Percentiles rank a stretch among this genome's conserved stretches.
These are phyloP conservation scores for Acanthurus tractus DNA, from an alignment of 2,797 vertebrate genomes.

Conservation along the genomic window DNA sequence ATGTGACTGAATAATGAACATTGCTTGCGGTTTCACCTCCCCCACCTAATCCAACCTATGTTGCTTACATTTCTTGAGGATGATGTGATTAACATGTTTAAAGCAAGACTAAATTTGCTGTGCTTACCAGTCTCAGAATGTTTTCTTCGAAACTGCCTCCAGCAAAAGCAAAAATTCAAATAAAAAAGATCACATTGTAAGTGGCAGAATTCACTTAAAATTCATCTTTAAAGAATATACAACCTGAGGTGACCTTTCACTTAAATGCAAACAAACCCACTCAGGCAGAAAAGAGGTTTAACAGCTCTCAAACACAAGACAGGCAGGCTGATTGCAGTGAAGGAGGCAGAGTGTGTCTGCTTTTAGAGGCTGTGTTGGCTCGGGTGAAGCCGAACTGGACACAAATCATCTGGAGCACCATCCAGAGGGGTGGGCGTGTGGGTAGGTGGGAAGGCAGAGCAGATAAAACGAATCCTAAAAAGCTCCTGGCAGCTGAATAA, in stretches of 20 bases:
- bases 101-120: slow-evolving; percentile 25
- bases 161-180: slow-evolving; percentile 22
- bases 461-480: slow-evolving; percentile 84
- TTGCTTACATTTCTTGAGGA: slow-evolving; percentile 16
- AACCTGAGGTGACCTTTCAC: slow-evolving; percentile 53
- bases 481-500: slow-evolving; percentile 84
- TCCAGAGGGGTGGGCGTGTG: slow-evolving; percentile 74
- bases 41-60: slow-evolving; percentile 16
- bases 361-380: slow-evolving; percentile 72
- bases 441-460: slow-evolving; percentile 74
- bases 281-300: slow-evolving; percentile 68
- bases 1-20: slow-evolving; percentile 2
- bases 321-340: slow-evolving; percentile 66
- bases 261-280: slow-evolving; percentile 50
- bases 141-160: slow-evolving; percentile 1
- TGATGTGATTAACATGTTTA: slow-evolving; percentile 3
- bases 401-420: slow-evolving; percentile 79
- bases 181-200: slow-evolving; percentile 20
- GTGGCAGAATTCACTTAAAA: slow-evolving; percentile 29
- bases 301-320: slow-evolving; percentile 60
- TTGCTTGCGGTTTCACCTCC: slow-evolving; percentile 5
- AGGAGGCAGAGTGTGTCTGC: slow-evolving; percentile 65
- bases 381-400: slow-evolving; percentile 79
- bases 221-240: slow-evolving; percentile 29
- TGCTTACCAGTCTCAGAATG: background rate